Conservation (phyloP, 2,888 invertebrate genomes). For the Nomada fucata region DNA sequence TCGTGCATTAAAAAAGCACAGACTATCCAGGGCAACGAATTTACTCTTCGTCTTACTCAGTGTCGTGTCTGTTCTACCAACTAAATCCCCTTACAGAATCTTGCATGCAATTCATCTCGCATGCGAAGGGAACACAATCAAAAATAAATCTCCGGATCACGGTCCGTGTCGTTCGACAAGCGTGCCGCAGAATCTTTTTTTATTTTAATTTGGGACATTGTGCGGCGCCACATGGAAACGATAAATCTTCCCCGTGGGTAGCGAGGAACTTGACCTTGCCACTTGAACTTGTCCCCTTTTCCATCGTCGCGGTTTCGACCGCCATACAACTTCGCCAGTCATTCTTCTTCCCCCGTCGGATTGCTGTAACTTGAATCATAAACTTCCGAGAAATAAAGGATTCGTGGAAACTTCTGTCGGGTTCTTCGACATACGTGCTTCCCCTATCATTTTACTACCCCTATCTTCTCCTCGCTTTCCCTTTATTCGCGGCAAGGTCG, state of each 20-base stretch:
- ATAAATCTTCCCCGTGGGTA: conserved; percentile 59
- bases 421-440: conserved; percentile 18
- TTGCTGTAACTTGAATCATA: conserved; percentile 63
- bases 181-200: conserved; percentile 15
- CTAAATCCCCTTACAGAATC: conserved; percentile 27
- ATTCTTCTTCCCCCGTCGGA: conserved; percentile 53
- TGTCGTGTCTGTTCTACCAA: too few relatives aligned
- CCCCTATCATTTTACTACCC: conserved; percentile 11
- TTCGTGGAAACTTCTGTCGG: conserved; percentile 43
- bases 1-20: too few relatives aligned
- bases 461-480: conserved; percentile 3
- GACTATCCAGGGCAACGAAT: too few relatives aligned
- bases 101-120: conserved; percentile 33
- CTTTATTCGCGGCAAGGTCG: neutral
- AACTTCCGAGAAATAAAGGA: conserved; percentile 62
- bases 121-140: conserved; percentile 26
- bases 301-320: conserved; percentile 30
- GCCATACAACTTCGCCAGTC: conserved; percentile 62
- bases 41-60: too few relatives aligned
- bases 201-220: conserved; percentile 69
- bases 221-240: conserved; percentile 55
- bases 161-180: conserved; percentile 30
- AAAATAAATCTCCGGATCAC: conserved; percentile 51
- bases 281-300: conserved; percentile 65
- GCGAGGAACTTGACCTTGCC: conserved; percentile 67